Conservation (phyloP, 2,888 invertebrate genomes). For the Philereme vetulata region DNA sequence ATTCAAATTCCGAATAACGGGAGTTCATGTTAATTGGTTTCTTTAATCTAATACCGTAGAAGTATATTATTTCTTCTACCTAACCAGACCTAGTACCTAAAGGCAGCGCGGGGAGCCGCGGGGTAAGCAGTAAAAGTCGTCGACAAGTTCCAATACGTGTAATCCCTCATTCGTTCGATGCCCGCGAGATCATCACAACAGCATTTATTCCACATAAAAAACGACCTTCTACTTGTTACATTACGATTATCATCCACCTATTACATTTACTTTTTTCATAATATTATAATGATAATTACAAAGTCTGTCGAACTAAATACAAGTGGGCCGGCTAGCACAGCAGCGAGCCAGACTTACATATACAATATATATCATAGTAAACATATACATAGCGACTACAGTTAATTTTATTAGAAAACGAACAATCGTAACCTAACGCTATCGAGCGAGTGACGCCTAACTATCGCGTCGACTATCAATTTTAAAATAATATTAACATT, state of each 20-base stretch:
- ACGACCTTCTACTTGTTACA: conserved; percentile 60
- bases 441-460: conserved; percentile 33
- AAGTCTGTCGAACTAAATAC: conserved; percentile 80
- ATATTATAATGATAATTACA: conserved; percentile 77
- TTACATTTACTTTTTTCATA: conserved; percentile 60
- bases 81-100: too few species aligned
- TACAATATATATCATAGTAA: conserved; percentile 62
- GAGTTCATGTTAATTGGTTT: too few species aligned
- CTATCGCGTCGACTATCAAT: conserved; percentile 53
- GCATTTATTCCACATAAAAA: conserved; percentile 80
- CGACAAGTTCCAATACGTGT: conserved; percentile 78
- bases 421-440: conserved; percentile 25
- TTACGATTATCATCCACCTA: conserved; percentile 73
- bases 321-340: conserved; percentile 73
- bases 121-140: conserved; percentile 42
- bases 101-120: too few species aligned
- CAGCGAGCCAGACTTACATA: conserved; percentile 74
- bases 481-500: conserved; percentile 61
- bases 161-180: conserved; percentile 66
- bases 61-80: too few species aligned
- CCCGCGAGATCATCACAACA: conserved; percentile 76
- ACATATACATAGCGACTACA: conserved; percentile 58
- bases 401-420: conserved; percentile 71
- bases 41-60: too few species aligned
- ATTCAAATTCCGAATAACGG: too few species aligned